phyloP scores from a whole-genome alignment of 2,113 vertebrate species.

The Strigops habroptila region DNA sequence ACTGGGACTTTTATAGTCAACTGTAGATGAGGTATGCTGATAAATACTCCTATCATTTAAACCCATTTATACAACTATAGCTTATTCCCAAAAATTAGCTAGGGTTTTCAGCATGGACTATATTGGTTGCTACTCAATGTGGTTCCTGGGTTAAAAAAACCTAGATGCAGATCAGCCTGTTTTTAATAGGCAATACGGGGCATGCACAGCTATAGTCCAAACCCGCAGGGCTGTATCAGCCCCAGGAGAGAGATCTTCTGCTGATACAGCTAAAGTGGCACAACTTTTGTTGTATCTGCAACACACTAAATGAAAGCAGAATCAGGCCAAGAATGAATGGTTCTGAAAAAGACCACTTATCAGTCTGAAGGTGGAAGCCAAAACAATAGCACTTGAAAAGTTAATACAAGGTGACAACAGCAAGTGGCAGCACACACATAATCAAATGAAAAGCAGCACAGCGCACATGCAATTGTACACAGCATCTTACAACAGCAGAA shows the following conservation, averaged over 20 bases:
- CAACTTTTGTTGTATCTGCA: neutral
- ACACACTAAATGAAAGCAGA: neutral
- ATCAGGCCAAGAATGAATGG: neutral
- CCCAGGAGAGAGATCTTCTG: neutral
- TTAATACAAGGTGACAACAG: neutral
- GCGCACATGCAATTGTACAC: neutral
- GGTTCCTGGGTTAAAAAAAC: neutral
- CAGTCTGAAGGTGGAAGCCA: neutral
- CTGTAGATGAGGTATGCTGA: neutral
- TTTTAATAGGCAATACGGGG: neutral
- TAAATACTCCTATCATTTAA: neutral
- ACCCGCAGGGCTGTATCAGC: neutral
- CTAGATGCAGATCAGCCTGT: neutral
- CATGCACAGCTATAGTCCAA: neutral
- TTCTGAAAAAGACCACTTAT: neutral
- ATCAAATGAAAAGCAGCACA: neutral
- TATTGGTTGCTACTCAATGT: neutral
- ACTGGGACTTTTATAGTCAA: neutral
- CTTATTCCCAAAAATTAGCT: neutral
- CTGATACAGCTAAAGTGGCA: neutral
- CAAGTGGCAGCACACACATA: accelerated
- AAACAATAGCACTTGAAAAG: neutral
- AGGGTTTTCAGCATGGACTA: neutral
- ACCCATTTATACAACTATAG: neutral
- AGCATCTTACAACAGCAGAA: neutral